Evolutionary conservation across 2,113 vertebrate genomes (phyloP), one percentile per base, ranked within the genome.

Genomic region (Charina bottae): DNA sequence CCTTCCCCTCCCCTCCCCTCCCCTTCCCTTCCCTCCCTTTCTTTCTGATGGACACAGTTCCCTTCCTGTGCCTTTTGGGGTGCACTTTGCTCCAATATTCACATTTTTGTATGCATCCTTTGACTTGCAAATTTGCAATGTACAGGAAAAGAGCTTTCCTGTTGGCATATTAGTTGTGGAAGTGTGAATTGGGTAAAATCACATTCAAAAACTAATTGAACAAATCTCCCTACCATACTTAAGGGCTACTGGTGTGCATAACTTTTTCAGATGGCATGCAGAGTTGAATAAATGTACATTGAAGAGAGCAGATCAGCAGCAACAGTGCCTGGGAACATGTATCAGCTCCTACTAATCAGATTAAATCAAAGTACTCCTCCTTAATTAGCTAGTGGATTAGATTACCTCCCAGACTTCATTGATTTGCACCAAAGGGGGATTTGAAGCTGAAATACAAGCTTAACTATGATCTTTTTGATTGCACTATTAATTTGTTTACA

Each of bases 401-500:
- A 78, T 72, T 89, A 49, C 64, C 24, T 24, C n/a, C 49, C 49
- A 37, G 62, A 54, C n/a, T 89, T 55, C 88, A 89, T n/a, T 37
- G 13, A 89, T 68, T 62, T 19, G 26, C 46, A 72, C 23, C 62
- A 6, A 55, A 72, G 49, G 28, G 49, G 4, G 21, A 72, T 78
- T 89, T 72, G 46, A 78, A 72, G 88, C 9, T 72, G 49, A 17
- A 72, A 68, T 64, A 78, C 88, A 37, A 33, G 28, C 64, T 42
- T 86, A 55, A 56, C 0, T 56, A n/a, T 26, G 64, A 83, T 93
- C 87, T 93, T 90, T 88, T 94, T 92, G 42, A 54, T 4, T 54
- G 64, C 17, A 59, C 87, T 95, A 59, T 64, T 90, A 90, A 91
- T 95, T 92, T 56, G 85, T 95, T 93, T 91, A 46, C 58, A 17